Percentiles rank a stretch among this genome's conserved stretches.
These are phyloP conservation scores for Eolophus roseicapilla DNA, from an alignment of 2,113 vertebrate species.

Conservation along the genomic window DNA sequence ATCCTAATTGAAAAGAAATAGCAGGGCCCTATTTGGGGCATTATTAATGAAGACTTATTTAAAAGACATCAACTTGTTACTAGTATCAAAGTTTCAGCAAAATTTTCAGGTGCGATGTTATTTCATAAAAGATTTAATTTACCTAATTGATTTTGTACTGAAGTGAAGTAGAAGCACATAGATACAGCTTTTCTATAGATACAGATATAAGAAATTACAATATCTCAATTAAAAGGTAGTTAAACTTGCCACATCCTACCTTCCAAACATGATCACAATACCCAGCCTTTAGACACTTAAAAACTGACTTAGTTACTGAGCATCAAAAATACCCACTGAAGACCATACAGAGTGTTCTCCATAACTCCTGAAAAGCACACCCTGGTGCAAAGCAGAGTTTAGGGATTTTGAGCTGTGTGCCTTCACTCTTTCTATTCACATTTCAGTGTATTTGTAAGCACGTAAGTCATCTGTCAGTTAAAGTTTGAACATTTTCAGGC, in stretches of 20 bases:
- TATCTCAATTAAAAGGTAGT: not conserved
- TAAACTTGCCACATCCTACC: not conserved
- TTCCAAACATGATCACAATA: not conserved
- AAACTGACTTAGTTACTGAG: not conserved
- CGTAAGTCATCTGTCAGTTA: not conserved
- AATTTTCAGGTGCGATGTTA: not conserved
- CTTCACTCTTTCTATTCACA: not conserved
- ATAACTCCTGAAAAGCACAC: not conserved
- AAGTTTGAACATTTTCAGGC: not conserved
- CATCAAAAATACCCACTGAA: not conserved
- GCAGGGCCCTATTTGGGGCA: not conserved
- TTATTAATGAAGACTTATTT: not conserved
- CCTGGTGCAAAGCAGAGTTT: not conserved
- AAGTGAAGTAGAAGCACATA: not conserved
- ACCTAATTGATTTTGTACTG: not conserved
- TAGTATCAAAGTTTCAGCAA: not conserved
- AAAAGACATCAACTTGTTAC: not conserved
- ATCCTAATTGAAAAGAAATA: not conserved
- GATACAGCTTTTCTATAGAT: not conserved
- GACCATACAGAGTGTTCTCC: rapidly evolving
- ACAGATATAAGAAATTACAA: not conserved
- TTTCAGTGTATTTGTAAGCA: not conserved
- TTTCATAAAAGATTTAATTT: not conserved
- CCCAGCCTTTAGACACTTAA: not conserved
- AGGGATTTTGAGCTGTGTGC: not conserved